These are phyloP conservation scores for Opisthocomus hoazin DNA, from an alignment of 2,113 vertebrate species.

Conservation along the genomic window DNA sequence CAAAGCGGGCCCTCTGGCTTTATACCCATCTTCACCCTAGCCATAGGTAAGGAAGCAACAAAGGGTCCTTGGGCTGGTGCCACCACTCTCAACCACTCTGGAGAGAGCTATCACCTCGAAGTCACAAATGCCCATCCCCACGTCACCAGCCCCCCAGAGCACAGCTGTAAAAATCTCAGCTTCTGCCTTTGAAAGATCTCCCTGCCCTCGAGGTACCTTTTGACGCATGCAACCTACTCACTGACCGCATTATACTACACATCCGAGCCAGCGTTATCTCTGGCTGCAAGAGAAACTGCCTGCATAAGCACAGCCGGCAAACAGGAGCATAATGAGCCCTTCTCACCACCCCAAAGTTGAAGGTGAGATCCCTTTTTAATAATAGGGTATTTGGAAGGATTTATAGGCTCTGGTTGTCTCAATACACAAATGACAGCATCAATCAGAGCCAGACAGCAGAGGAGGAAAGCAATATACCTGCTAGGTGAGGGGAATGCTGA, in stretches of 20 bases:
- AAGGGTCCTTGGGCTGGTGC: not conserved
- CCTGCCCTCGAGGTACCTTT: not conserved
- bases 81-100: not conserved
- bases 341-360: conserved; percentile 17
- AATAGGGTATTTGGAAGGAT: conserved; percentile 42
- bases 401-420: conserved; percentile 52
- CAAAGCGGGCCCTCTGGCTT: not conserved
- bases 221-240: not conserved
- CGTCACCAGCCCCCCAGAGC: not conserved
- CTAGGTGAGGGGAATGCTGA: conserved; percentile 55
- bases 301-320: conserved; percentile 25
- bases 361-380: conserved; percentile 59
- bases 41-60: not conserved
- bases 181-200: conserved; percentile 22
- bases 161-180: not conserved
- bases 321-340: conserved; percentile 2
- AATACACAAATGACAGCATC: conserved; percentile 53
- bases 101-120: not conserved
- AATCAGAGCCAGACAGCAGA: conserved; percentile 41
- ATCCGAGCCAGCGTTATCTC: not conserved
- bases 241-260: not conserved
- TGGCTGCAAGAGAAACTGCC: not conserved
- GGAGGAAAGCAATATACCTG: conserved; percentile 43
- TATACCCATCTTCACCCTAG: not conserved
- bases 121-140: not conserved